Evolutionary conservation across 2,113 vertebrate genomes (phyloP), one percentile per base, ranked within the genome.

Genomic region (Cryptoleucopteryx plumbea): DNA sequence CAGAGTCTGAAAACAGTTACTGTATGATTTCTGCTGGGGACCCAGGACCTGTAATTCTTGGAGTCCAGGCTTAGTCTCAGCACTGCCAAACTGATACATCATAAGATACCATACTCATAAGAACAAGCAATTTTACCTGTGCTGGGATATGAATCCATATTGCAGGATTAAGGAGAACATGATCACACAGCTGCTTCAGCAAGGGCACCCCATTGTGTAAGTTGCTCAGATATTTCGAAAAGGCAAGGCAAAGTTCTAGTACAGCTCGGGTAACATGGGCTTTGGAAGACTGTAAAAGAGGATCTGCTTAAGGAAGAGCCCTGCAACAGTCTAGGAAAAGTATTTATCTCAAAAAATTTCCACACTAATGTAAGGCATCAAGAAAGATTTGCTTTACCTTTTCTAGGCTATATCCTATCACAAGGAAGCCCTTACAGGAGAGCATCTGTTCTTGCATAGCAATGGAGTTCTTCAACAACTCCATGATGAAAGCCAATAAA

Each of bases 391-490:
- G 50, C 38, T 96, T 98, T 97, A 99, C 99, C 99, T 99, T 99
- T 98, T 99, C 99, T 96, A 99, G 98, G 94, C 98, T 98, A 97
- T 99, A 98, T 81, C 99, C 99, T 87, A 99, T 99, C 91, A 99
- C 99, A 82, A 99, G 99, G 95, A 99, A 99, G 97, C 99, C 99
- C 98, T 99, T 99, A 97, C 98, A 99, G 95, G 99, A 98, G 95
- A 99, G 98, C 97, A 99, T 99, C 98, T 99, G 99, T 86, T 99
- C 99, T 98, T 99, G 99, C 99, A 99, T 99, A 95, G 99, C 99
- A 96, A 99, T 98, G 2, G 99, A 99, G 98, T 99, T 99, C 98
- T 99, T 99, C 98, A 99, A 96, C 92, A 99, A 98, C 96, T 99
- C 99, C 99, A 99, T 99, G 93, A 99, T 98, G 94, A 99, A 99